Percentiles rank a stretch among this genome's conserved stretches.
phyloP scores from a whole-genome alignment of 2,888 invertebrate species.

The Microctonus brassicae region DNA sequence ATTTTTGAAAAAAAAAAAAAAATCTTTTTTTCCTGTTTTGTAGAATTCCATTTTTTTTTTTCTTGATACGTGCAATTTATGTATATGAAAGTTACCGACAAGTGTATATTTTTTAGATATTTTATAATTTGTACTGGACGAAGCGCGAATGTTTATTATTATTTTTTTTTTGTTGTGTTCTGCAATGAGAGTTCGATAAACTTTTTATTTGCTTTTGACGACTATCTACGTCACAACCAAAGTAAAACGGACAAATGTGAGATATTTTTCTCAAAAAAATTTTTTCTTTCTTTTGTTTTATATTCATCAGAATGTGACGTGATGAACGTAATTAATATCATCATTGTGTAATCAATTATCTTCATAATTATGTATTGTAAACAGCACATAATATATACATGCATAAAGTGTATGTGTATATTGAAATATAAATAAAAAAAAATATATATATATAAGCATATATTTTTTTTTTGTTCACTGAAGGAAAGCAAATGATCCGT shows the following conservation, averaged over 20 bases:
- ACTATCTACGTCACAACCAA: slow-evolving; percentile 22
- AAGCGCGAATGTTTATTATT: neutral
- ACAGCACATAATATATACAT: neutral
- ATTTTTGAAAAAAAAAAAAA: neutral
- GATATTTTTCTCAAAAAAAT: neutral
- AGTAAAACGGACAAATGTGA: slow-evolving; percentile 30
- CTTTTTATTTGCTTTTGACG: slow-evolving; percentile 34
- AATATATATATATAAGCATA: slow-evolving; percentile 43
- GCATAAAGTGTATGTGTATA: slow-evolving; percentile 31
- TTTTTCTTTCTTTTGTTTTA: slow-evolving; percentile 4
- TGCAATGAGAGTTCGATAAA: slow-evolving; percentile 8
- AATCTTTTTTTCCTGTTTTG: neutral
- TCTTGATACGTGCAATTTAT: slow-evolving; percentile 62
- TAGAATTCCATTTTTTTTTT: slow-evolving; percentile 34
- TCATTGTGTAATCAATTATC: slow-evolving; percentile 42
- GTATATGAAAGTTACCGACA: slow-evolving; percentile 67
- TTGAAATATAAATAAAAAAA: slow-evolving; percentile 40
- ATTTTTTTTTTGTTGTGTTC: slow-evolving; percentile 9
- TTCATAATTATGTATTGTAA: slow-evolving; percentile 21
- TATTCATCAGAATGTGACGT: neutral
- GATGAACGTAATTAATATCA: slow-evolving; percentile 20
- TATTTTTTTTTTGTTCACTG: slow-evolving; percentile 65
- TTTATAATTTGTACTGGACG: slow-evolving; percentile 53
- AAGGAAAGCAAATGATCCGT: slow-evolving; percentile 69
- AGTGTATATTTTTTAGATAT: slow-evolving; percentile 66